Conservation (phyloP, 1,140 invertebrate species). For the Schlechtendalia chinensis region DNA sequence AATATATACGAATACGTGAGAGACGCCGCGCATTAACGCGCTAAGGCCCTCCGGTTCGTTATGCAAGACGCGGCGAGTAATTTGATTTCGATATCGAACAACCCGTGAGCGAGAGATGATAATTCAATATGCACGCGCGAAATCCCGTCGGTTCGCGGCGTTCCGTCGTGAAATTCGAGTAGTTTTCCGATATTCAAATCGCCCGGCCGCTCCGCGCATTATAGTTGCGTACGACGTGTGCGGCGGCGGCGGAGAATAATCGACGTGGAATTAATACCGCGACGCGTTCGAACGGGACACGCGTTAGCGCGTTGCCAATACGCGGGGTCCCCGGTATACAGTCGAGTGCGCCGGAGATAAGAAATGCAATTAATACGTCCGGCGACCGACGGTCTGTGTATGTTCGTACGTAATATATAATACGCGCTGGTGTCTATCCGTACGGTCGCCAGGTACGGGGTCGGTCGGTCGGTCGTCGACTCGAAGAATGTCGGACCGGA, state of each 20-base stretch:
- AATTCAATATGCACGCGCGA: background rate
- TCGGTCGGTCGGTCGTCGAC: no score
- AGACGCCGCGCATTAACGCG: conserved; percentile 19
- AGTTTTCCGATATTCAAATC: conserved; percentile 29
- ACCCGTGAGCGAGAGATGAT: conserved; percentile 41
- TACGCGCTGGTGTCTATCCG: no score
- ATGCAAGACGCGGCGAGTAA: conserved; percentile 40
- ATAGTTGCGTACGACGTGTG: background rate
- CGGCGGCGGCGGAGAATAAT: background rate
- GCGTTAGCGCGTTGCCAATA: no score
- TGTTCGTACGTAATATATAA: background rate
- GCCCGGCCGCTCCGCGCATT: background rate
- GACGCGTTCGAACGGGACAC: background rate
- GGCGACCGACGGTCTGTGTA: no score
- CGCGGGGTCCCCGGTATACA: no score
- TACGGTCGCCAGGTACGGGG: no score
- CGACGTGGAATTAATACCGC: conserved; percentile 15
- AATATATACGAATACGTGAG: background rate
- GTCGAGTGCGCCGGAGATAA: no score
- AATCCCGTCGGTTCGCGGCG: background rate
- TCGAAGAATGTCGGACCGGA: background rate
- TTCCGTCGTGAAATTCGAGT: conserved; percentile 32
- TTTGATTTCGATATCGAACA: conserved; percentile 41
- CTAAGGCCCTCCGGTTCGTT: conserved; percentile 40
- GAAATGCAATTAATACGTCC: no score